phyloP scores from a whole-genome alignment of 37 sponge, comb jelly and placozoan genomes.

The Lycopodina hypogea region DNA sequence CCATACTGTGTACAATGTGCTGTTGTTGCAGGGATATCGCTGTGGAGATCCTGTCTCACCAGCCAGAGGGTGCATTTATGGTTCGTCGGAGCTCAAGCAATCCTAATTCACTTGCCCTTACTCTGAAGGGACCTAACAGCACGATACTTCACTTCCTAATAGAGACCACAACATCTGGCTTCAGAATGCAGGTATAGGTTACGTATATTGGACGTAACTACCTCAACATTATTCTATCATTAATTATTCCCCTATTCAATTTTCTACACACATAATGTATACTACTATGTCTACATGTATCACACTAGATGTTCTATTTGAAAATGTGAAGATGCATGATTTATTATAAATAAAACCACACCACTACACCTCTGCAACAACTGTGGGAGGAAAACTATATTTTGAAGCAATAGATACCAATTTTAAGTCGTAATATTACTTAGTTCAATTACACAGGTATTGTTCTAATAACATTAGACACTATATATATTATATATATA shows the following conservation, averaged over 20 bases:
- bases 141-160: constrained; percentile 51
- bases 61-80: constrained; percentile 51
- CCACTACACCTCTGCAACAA: background rate
- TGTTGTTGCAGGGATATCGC: constrained; percentile 42
- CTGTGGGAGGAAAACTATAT: background rate
- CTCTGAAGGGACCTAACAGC: constrained; percentile 35
- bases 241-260: background rate
- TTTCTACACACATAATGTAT: background rate
- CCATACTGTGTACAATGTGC: background rate
- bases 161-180: background rate
- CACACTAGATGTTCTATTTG: no score
- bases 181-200: constrained; percentile 1
- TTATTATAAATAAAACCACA: no score
- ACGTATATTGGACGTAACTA: constrained; percentile 7
- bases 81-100: constrained; percentile 45
- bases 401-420: no score
- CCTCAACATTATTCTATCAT: constrained; percentile 9
- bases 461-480: no score
- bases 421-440: no score
- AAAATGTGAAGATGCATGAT: no score
- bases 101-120: constrained; percentile 53
- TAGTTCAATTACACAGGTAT: no score
- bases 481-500: no score
- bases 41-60: constrained; percentile 47
- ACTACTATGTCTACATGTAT: no score